Evolutionary conservation across 2,888 invertebrate genomes (phyloP), one percentile per base, ranked within the genome.

Genomic region (Deroplatys truncata): DNA sequence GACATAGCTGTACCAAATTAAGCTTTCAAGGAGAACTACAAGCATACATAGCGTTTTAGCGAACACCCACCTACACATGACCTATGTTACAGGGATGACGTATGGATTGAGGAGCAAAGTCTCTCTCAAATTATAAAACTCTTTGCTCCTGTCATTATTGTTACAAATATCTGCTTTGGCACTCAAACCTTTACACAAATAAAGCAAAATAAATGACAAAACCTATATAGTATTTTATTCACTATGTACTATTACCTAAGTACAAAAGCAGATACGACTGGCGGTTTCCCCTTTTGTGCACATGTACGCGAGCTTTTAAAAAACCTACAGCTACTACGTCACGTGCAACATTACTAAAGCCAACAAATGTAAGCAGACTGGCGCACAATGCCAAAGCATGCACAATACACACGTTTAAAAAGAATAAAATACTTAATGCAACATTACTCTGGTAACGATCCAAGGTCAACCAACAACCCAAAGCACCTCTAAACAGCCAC

Each of bases 401-500:
- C 86, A 86, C 16, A 86, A 86, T 20, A 72, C 56, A 72, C 20
- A 43, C 13, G 13, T 25, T 72, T 72, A 72, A 29, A 28, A 86
- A 29, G 43, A 28, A 28, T 86, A 29, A 29, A 25, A 56, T 28
- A 86, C 28, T 85, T 85, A 43, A 86, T 31, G 86, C 86, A 86
- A 85, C n/a, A 29, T 31, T 29, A 82, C 86, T 82, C 25, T 29
- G 86, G 29, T 86, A 56, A 86, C 25, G 86, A 72, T 72, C 56
- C 56, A 72, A 72, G 56, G 56, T 20, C 16, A 20, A 25, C 20
- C 15, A 72, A 16, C 49, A 85, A 82, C 9, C 87, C 28, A 84
- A 86, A 88, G 89, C 88, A 90, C 89, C 90, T 89, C 90, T 90
- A 89, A 84, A 89, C 90, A 90, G 90, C 90, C 90, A 90, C 90